Evolutionary conservation across 2,888 invertebrate species (phyloP).

Genomic region (Sthenelais limicola): DNA sequence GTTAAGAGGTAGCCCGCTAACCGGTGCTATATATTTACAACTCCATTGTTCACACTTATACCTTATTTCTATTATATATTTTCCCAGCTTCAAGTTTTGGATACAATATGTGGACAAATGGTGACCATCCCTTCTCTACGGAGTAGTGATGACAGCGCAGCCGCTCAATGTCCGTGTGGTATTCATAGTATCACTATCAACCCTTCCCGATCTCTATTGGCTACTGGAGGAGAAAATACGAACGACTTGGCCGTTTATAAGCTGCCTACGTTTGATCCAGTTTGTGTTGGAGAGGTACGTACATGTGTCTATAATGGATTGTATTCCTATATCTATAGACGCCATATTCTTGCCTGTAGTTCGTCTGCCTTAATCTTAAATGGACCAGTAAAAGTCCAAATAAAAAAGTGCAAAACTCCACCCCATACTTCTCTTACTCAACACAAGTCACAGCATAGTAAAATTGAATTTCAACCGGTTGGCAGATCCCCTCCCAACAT

Average conservation of each 20-base stretch:
- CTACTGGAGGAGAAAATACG: constrained; percentile 92
- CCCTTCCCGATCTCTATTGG: constrained; percentile 88
- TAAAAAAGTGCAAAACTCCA: too few relatives aligned
- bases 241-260: constrained; percentile 92
- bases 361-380: too few relatives aligned
- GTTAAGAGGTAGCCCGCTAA: not conserved
- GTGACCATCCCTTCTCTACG: constrained; percentile 88
- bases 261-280: constrained; percentile 94
- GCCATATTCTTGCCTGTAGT: too few relatives aligned
- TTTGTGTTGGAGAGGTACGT: constrained; percentile 87
- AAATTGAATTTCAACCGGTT: too few relatives aligned
- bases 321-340: too few relatives aligned
- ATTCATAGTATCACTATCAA: constrained; percentile 95
- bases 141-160: constrained; percentile 69
- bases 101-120: constrained; percentile 87
- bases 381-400: too few relatives aligned
- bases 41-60: not conserved
- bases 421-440: too few relatives aligned
- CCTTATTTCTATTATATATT: not conserved
- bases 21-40: not conserved
- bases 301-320: too few relatives aligned
- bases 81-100: constrained; percentile 88
- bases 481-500: too few relatives aligned
- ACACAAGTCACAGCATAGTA: too few relatives aligned
- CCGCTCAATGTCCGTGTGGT: constrained; percentile 78